Evolutionary conservation across 2,888 invertebrate species (phyloP).

Genomic region (Selenia dentaria): DNA sequence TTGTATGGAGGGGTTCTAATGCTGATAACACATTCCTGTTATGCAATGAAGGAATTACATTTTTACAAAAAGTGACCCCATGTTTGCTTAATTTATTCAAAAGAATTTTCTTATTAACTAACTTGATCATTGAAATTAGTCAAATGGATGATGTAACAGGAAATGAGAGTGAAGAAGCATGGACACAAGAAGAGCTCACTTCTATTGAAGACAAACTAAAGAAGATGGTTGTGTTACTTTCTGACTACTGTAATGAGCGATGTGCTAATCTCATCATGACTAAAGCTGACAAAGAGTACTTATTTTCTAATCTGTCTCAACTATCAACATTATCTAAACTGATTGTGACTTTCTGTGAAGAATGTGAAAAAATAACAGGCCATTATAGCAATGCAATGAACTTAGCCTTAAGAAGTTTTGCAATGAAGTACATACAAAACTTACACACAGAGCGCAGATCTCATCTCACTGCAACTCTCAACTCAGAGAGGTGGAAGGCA

Average conservation of each 20-base stretch:
- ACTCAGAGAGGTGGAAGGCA: conserved; percentile 96
- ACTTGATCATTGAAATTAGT: conserved; percentile 91
- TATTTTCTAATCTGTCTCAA: conserved; percentile 89
- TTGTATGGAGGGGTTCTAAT: conserved; percentile 72
- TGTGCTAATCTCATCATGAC: conserved; percentile 95
- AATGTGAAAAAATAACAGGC: conserved; percentile 90
- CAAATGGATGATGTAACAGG: conserved; percentile 84
- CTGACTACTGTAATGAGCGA: conserved; percentile 96
- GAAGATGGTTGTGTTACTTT: conserved; percentile 92
- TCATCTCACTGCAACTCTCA: conserved; percentile 93
- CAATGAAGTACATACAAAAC: conserved; percentile 94
- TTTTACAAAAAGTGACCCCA: conserved; percentile 87
- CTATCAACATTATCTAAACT: conserved; percentile 90
- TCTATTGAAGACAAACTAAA: conserved; percentile 89
- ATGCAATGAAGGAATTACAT: conserved; percentile 88
- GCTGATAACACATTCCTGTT: conserved; percentile 81
- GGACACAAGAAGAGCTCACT: conserved; percentile 88
- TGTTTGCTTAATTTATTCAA: conserved; percentile 88
- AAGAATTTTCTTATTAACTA: conserved; percentile 89
- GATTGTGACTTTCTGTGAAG: conserved; percentile 91
- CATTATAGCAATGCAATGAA: conserved; percentile 91
- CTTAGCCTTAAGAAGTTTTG: conserved; percentile 93
- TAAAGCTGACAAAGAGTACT: conserved; percentile 88
- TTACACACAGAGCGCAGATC: conserved; percentile 95
- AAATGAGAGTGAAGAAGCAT: conserved; percentile 87